These are phyloP conservation scores for Ciconia nigra DNA, from an alignment of 2,797 vertebrate species.

Conservation along the genomic window DNA sequence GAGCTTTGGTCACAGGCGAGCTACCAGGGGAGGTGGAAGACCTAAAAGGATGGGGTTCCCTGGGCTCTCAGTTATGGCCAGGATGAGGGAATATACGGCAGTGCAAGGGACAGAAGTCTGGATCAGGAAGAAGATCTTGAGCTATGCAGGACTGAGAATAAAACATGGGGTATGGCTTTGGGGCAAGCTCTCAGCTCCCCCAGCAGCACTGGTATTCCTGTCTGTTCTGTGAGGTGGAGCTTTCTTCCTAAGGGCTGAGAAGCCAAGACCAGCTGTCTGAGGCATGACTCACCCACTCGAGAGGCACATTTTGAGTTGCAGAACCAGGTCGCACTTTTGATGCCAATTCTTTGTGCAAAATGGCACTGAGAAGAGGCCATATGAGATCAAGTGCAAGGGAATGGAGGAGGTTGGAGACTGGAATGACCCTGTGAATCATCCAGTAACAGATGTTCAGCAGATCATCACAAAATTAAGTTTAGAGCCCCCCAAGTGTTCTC, in stretches of 20 bases:
- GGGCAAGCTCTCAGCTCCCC: neutral
- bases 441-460: neutral
- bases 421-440: neutral
- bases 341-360: neutral
- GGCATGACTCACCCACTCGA: neutral
- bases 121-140: neutral
- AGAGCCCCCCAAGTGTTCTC: neutral
- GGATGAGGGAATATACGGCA: neutral
- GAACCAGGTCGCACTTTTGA: neutral
- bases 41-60: neutral
- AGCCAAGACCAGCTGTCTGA: neutral
- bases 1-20: neutral
- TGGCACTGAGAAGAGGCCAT: neutral
- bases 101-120: neutral
- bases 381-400: neutral
- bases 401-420: neutral
- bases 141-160: neutral
- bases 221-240: neutral
- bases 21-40: neutral
- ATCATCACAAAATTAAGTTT: neutral
- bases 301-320: neutral
- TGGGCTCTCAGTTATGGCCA: neutral
- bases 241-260: neutral
- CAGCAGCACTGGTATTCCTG: neutral
- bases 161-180: accelerated